phyloP scores from a whole-genome alignment of 2,797 vertebrate genomes.

The Lithobates pipiens region DNA sequence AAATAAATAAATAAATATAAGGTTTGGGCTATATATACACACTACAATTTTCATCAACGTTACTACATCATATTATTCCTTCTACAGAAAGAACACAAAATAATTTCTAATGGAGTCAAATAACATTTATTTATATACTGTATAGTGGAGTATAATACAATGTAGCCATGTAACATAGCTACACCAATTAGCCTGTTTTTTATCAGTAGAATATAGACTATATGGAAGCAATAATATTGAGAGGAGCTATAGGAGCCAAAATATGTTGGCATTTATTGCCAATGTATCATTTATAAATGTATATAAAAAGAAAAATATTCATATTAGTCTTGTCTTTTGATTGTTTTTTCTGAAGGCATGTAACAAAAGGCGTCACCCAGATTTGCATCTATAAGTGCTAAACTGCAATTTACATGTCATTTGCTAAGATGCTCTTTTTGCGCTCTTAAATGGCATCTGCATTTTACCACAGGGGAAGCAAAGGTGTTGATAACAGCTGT shows the following conservation, averaged over 20 bases:
- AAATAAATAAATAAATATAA: too few relatives aligned
- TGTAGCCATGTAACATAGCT: background rate
- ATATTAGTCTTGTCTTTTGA: background rate
- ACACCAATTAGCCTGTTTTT: background rate
- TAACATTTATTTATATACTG: too few relatives aligned
- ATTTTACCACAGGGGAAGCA: background rate
- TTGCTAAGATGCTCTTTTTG: background rate
- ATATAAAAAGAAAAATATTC: background rate
- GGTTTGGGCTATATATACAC: too few relatives aligned
- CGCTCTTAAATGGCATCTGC: background rate
- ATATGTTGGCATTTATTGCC: conserved; percentile 14
- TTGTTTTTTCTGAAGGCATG: background rate
- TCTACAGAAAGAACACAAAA: too few relatives aligned
- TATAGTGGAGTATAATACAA: too few relatives aligned
- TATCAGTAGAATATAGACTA: background rate
- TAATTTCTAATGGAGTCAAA: too few relatives aligned
- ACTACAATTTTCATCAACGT: too few relatives aligned
- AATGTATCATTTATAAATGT: conserved; percentile 26
- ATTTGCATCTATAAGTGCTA: conserved; percentile 5
- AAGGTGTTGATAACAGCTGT: conserved; percentile 7
- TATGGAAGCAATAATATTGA: background rate
- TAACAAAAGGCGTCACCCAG: background rate
- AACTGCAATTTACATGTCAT: conserved; percentile 17
- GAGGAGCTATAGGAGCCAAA: background rate
- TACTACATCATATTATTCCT: too few relatives aligned